phyloP scores from a whole-genome alignment of 2,797 vertebrate genomes.

The Sebastes baramenuke region DNA sequence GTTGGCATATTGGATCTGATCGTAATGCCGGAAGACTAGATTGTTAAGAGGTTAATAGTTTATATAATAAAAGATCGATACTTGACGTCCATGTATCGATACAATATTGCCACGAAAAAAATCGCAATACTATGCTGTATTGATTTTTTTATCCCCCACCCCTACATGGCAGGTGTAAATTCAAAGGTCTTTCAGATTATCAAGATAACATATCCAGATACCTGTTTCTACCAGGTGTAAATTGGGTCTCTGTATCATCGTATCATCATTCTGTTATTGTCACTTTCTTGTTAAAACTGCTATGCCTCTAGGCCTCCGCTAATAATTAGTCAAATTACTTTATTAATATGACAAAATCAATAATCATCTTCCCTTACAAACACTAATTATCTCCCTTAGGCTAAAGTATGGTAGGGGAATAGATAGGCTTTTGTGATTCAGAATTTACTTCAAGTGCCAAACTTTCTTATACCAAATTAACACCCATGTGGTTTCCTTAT shows the following conservation, averaged over 20 bases:
- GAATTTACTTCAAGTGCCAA: neutral
- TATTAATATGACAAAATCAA: neutral
- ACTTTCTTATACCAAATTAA: neutral
- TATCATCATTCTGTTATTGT: neutral
- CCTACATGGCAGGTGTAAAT: neutral
- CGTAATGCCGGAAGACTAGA: neutral
- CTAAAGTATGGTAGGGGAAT: neutral
- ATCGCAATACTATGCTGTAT: no score
- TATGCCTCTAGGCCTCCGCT: neutral
- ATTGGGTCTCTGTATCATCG: neutral
- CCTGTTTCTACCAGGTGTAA: neutral
- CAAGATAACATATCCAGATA: neutral
- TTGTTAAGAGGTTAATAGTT: no score
- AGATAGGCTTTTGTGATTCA: slow-evolving; percentile 1
- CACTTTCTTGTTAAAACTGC: neutral
- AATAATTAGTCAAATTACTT: neutral
- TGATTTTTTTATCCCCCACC: no score
- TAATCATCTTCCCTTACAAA: neutral
- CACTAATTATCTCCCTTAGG: neutral
- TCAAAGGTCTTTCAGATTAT: neutral
- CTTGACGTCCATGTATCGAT: no score
- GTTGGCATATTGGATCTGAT: neutral
- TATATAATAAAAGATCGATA: no score
- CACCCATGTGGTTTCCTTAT: neutral
- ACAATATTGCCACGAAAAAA: no score